phyloP scores from a whole-genome alignment of 2,113 vertebrate species.

The Ahaetulla prasina region DNA sequence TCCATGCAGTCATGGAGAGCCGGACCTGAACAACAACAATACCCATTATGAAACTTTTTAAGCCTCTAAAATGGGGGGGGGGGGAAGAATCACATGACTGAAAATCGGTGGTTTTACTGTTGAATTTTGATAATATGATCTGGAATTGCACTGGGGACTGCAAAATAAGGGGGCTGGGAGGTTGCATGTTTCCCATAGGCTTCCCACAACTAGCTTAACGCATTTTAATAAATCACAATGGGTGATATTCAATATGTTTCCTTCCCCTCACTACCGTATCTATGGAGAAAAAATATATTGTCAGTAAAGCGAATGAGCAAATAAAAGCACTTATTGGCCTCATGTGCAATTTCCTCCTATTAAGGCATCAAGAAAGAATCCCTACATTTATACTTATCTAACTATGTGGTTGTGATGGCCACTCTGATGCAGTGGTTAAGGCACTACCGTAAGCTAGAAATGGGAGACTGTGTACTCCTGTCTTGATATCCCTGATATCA shows the following conservation, averaged over 20 bases:
- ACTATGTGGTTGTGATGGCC: background rate
- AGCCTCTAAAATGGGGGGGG: background rate
- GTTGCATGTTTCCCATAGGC: background rate
- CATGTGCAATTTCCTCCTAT: background rate
- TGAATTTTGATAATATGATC: background rate
- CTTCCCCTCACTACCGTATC: background rate
- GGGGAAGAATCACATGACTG: background rate
- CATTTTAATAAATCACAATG: background rate
- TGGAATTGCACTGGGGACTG: background rate
- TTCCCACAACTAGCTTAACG: background rate
- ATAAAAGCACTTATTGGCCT: background rate
- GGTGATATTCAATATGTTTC: background rate
- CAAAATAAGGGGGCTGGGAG: background rate
- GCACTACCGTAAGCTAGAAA: background rate
- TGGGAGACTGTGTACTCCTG: background rate
- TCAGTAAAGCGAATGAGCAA: background rate
- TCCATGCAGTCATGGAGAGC: background rate
- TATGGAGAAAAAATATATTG: background rate
- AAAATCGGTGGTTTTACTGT: background rate
- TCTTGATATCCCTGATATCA: background rate
- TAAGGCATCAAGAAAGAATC: background rate
- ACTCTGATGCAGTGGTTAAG: background rate
- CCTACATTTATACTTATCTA: background rate
- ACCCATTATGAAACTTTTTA: background rate
- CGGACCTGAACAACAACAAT: background rate